These are phyloP conservation scores for Heliconius hortense DNA, from an alignment of 2,888 invertebrate species.

Conservation along the genomic window DNA sequence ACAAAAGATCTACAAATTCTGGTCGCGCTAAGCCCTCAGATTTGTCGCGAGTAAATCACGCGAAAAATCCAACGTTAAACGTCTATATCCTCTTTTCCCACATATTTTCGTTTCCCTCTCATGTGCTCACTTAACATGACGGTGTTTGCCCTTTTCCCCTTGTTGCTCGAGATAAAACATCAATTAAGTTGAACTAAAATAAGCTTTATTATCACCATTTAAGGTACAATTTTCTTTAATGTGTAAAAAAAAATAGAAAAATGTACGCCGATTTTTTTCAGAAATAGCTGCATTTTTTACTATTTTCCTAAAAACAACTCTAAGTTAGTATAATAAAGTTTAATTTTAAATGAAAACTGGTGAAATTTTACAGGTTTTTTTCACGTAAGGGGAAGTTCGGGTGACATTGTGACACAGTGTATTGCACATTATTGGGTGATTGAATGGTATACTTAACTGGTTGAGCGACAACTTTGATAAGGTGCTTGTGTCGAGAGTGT, in stretches of 20 bases:
- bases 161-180: constrained; percentile 51
- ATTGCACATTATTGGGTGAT: constrained; percentile 82
- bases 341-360: constrained; percentile 35
- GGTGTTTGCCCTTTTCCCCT: constrained; percentile 78
- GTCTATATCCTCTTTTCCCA: constrained; percentile 82
- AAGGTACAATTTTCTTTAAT: constrained; percentile 40
- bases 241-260: constrained; percentile 54
- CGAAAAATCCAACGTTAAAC: constrained; percentile 80
- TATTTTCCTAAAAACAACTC: not conserved
- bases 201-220: constrained; percentile 28
- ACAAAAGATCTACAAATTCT: constrained; percentile 52
- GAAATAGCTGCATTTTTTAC: constrained; percentile 32
- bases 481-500: constrained; percentile 63
- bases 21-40: constrained; percentile 70
- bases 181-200: constrained; percentile 42
- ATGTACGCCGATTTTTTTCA: constrained; percentile 60
- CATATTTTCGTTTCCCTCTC: constrained; percentile 81
- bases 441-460: constrained; percentile 75
- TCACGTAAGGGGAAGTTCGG: constrained; percentile 57
- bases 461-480: constrained; percentile 76
- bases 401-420: constrained; percentile 80
- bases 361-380: constrained; percentile 45
- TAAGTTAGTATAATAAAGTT: not conserved
- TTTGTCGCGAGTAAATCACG: constrained; percentile 79
- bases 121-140: constrained; percentile 82